A percentile compares a stretch with the other conserved stretches of the same genome.
Conservation (phyloP, 2,888 invertebrate species). For the Platycheirus albimanus region DNA sequence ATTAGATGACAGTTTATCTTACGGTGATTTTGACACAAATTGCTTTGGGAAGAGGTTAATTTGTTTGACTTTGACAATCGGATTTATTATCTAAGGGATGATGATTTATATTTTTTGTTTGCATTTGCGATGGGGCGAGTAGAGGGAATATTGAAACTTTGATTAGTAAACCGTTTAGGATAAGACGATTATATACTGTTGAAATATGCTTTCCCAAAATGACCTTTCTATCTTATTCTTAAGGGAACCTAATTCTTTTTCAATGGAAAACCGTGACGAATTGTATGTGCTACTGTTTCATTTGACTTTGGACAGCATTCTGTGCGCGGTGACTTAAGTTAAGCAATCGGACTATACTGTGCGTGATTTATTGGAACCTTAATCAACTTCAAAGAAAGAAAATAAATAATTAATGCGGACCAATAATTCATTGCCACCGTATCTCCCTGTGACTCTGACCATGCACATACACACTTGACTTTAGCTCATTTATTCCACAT, state of each 20-base stretch:
- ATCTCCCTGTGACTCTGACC: conserved; percentile 53
- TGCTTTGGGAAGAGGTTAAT: conserved; percentile 64
- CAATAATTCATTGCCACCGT: conserved; percentile 72
- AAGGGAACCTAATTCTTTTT: conserved; percentile 40
- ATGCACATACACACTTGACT: conserved; percentile 51
- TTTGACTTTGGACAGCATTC: conserved; percentile 7
- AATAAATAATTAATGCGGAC: conserved; percentile 72
- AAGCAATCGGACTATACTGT: conserved; percentile 38
- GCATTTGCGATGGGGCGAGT: neutral
- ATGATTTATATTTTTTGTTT: conserved; percentile 61
- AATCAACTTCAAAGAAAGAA: conserved; percentile 71
- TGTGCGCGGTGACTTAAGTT: conserved; percentile 22
- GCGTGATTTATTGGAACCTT: conserved; percentile 68
- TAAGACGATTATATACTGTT: conserved; percentile 43
- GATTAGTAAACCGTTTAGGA: conserved; percentile 30
- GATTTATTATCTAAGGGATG: conserved; percentile 66
- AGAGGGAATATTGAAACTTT: conserved; percentile 17
- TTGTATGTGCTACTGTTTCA: conserved; percentile 50
- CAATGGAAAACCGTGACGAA: conserved; percentile 53
- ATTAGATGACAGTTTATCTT: conserved; percentile 74
- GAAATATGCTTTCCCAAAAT: conserved; percentile 46
- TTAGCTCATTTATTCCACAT: conserved; percentile 64
- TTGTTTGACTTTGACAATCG: conserved; percentile 72
- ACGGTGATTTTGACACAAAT: conserved; percentile 68
- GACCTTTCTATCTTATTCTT: conserved; percentile 63